A percentile compares a stretch with the other conserved stretches of the same genome.
These are phyloP conservation scores for Myotis findleyi DNA, from an alignment of 2,797 vertebrate species.

Conservation along the genomic window DNA sequence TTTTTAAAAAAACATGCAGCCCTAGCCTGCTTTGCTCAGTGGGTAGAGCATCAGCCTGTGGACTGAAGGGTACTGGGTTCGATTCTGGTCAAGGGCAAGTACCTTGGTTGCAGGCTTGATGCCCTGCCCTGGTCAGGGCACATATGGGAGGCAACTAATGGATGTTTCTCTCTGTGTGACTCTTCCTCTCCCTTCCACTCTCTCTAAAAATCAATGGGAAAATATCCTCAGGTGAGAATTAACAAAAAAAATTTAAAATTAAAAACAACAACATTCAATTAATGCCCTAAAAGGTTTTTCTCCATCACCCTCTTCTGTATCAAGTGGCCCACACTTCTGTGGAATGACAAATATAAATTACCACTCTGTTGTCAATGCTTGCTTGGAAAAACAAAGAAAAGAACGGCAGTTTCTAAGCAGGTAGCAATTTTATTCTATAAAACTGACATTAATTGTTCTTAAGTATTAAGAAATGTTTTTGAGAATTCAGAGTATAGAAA, in stretches of 20 bases:
- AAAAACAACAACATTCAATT: not conserved
- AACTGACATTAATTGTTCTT: slow-evolving; percentile 70
- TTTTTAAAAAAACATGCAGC: not conserved
- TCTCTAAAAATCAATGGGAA: too few species aligned
- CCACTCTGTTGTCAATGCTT: slow-evolving; percentile 40
- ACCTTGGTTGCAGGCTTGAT: too few species aligned
- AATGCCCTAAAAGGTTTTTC: not conserved
- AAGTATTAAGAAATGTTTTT: slow-evolving; percentile 60
- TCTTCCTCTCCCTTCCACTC: too few species aligned
- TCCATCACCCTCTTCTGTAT: not conserved
- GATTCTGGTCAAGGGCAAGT: too few species aligned
- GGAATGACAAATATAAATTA: slow-evolving; percentile 72
- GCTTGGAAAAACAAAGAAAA: not conserved
- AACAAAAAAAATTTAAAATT: too few species aligned
- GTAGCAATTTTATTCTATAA: slow-evolving; percentile 72
- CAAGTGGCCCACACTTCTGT: slow-evolving; percentile 27
- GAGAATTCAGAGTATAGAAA: not conserved
- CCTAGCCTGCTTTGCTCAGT: not conserved
- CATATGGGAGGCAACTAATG: not conserved
- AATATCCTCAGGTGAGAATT: too few species aligned
- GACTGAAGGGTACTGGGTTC: too few species aligned
- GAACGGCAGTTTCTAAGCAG: slow-evolving; percentile 43
- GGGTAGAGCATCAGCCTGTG: not conserved
- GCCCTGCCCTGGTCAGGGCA: too few species aligned
- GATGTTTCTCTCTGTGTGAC: not conserved